phyloP scores from a whole-genome alignment of 2,113 vertebrate genomes.

The Rhizomys pruinosus region DNA sequence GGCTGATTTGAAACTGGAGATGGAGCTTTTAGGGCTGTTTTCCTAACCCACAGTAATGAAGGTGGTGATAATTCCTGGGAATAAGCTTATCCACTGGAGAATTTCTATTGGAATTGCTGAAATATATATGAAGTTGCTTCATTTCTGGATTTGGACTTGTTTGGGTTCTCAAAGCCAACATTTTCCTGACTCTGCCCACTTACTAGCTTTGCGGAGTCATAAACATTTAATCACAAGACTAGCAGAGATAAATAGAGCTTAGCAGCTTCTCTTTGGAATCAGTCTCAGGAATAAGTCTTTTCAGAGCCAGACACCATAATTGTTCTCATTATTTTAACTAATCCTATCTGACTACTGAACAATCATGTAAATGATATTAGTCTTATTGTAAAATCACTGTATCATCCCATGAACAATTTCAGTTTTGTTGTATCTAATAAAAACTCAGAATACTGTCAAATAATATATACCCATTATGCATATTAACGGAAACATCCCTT shows the following conservation, averaged over 20 bases:
- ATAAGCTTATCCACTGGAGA: not conserved
- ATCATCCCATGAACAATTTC: not conserved
- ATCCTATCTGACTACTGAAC: constrained; percentile 28
- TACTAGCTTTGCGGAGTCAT: not conserved
- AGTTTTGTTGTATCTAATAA: not conserved
- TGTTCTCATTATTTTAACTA: constrained; percentile 32
- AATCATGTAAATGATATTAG: constrained; percentile 31
- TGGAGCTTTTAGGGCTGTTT: not conserved
- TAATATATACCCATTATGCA: not conserved
- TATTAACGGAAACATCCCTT: not conserved
- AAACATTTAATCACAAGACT: constrained; percentile 12
- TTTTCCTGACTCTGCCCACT: constrained; percentile 7
- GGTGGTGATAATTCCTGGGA: not conserved
- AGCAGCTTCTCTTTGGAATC: constrained; percentile 35
- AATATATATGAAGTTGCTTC: constrained; percentile 39
- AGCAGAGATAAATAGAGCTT: constrained; percentile 32
- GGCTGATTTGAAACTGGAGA: not conserved
- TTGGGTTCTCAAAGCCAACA: not conserved
- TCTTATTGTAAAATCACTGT: not conserved
- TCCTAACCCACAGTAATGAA: not conserved
- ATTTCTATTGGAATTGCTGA: constrained; percentile 16
- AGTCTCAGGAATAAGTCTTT: constrained; percentile 22
- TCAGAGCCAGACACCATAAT: constrained; percentile 51
- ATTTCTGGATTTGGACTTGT: constrained; percentile 27
- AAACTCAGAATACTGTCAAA: constrained; percentile 4